phyloP scores from a whole-genome alignment of 2,797 vertebrate species.

The Urocyon cinereoargenteus region DNA sequence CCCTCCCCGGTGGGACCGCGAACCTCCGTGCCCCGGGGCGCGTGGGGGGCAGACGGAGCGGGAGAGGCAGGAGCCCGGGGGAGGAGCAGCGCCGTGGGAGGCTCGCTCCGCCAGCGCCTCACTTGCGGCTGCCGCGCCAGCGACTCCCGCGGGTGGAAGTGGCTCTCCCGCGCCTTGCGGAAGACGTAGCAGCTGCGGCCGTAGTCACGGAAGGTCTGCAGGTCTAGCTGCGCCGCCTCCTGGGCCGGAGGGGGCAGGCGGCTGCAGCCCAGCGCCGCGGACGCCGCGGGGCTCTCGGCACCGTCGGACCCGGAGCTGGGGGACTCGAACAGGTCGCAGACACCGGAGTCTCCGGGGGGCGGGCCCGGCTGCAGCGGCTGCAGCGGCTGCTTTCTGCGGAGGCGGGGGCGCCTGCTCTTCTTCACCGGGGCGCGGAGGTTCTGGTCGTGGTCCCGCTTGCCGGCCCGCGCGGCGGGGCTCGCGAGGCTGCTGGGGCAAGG shows the following conservation, averaged over 20 bases:
- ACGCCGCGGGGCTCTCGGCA: conserved; percentile 58
- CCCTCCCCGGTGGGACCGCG: neutral
- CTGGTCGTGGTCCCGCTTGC: conserved; percentile 39
- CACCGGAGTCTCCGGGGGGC: conserved; percentile 56
- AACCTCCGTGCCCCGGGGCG: neutral
- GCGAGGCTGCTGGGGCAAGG: conserved; percentile 68
- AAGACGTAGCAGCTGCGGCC: conserved; percentile 92
- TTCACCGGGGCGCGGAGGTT: conserved; percentile 82
- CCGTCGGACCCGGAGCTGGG: conserved; percentile 76
- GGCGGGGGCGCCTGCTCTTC: conserved; percentile 81
- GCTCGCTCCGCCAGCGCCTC: conserved; percentile 42
- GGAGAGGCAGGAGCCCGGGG: neutral
- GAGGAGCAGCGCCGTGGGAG: neutral
- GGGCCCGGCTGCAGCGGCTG: conserved; percentile 84
- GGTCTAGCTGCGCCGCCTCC: conserved; percentile 75
- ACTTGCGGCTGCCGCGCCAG: conserved; percentile 94
- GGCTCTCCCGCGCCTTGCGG: conserved; percentile 90
- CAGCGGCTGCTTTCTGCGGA: conserved; percentile 88
- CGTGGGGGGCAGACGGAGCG: neutral
- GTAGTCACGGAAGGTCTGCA: conserved; percentile 91
- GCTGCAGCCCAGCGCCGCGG: neutral
- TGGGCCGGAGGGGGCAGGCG: neutral
- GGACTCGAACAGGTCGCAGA: conserved; percentile 72
- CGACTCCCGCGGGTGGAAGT: conserved; percentile 90
- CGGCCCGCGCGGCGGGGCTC: conserved; percentile 66